Evolutionary conservation across 2,113 vertebrate species (phyloP), one percentile per base, ranked within the genome.

Genomic region (Pterophyllum scalare): DNA sequence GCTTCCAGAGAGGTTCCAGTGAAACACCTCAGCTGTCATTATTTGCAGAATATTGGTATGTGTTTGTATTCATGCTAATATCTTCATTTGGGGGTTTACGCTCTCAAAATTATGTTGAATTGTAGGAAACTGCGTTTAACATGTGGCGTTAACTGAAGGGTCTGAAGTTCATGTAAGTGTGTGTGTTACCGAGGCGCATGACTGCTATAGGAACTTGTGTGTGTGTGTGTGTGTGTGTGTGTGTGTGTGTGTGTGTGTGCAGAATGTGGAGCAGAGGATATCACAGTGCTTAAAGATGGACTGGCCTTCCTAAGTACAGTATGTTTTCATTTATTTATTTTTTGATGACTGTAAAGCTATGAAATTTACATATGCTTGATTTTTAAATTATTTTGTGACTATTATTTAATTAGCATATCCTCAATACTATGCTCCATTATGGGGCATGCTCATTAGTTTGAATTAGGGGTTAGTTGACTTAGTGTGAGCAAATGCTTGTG

Each of bases 181-280:
- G 3, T 62, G 54, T 54, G 84, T 82, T 74, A 38, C 10, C 19
- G 38, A 26, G 19, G 9, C 8, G 2, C 3, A 59, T 60, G 28
- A 31, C 15, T 67, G 54, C 10, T 20, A 43, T 57, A 35, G 26
- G 10, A 15, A 22, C 20, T 62, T 6, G 26, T 74, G 31, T 79
- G 4, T 35, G 22, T 81, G 64, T 75, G 40, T 79, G 40, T 40
- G 26, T 77, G 76, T 81, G 40, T 74, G 26, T 77, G 4, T 3
- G 22, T 79, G 64, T 77, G 4, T 10, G 22, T 81, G 64, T 75
- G 33, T 76, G 40, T 22, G 26, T 75, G 76, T 83, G 26, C 89
- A 93, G 91, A 91, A 22, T 82, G 67, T 80, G 92, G 92, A 9
- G 85, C 92, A 54, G 92, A 93, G 72, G 92, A 93, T 49, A 89